Evolutionary conservation across 2,797 vertebrate genomes (phyloP).

Genomic region (Tapirus indicus): DNA sequence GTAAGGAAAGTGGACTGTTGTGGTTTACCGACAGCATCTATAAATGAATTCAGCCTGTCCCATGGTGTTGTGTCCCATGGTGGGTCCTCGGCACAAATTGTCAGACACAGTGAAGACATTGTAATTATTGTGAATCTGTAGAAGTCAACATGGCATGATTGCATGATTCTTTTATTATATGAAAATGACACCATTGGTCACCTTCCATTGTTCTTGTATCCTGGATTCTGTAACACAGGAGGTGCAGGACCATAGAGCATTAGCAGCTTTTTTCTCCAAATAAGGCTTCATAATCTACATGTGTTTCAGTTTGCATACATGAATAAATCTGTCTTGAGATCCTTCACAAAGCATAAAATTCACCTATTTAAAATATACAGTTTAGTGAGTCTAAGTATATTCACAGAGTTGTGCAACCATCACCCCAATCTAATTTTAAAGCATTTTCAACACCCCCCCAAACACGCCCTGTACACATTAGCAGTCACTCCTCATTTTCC

Average conservation of each 20-base stretch:
- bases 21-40: neutral
- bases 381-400: neutral
- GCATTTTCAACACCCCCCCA: neutral
- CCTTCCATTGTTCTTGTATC: neutral
- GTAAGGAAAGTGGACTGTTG: neutral
- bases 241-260: neutral
- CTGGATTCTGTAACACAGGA: neutral
- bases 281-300: neutral
- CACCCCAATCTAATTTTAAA: neutral
- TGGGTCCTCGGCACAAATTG: neutral
- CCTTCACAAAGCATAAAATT: slow-evolving; percentile 20
- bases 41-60: neutral
- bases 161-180: neutral
- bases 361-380: neutral
- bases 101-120: neutral
- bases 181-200: neutral
- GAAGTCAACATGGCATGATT: neutral
- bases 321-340: slow-evolving; percentile 13
- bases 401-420: neutral
- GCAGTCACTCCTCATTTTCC: neutral
- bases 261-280: neutral
- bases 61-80: neutral
- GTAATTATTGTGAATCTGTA: neutral
- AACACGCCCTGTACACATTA: neutral
- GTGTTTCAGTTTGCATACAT: neutral